Conservation (phyloP, 2,797 vertebrate genomes). For the Mallotus villosus region DNA sequence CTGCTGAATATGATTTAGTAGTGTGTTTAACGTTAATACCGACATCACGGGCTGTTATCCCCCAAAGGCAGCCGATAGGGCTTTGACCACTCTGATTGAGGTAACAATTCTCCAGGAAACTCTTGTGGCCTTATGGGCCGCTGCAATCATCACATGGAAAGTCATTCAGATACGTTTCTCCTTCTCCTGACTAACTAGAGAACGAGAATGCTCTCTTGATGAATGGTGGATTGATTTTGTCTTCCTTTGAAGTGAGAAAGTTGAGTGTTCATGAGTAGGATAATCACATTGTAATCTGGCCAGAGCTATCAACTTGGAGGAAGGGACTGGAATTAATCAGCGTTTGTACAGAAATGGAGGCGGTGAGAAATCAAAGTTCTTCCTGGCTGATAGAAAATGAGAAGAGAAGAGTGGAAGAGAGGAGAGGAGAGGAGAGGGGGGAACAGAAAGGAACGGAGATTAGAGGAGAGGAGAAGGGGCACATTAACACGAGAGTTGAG, state of each 20-base stretch:
- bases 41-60: neutral
- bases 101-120: neutral
- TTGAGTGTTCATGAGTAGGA: neutral
- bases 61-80: neutral
- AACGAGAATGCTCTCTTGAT: neutral
- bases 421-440: neutral
- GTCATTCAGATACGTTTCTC: neutral
- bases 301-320: neutral
- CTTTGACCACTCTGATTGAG: conserved; percentile 1
- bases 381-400: conserved; percentile 7
- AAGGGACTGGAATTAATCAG: conserved; percentile 12
- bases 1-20: conserved; percentile 17
- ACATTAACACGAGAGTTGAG: conserved; percentile 26
- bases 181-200: neutral
- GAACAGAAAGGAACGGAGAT: neutral
- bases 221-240: neutral
- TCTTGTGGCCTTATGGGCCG: neutral
- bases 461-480: neutral
- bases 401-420: conserved; percentile 8
- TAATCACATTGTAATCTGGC: conserved; percentile 9
- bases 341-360: neutral
- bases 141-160: neutral
- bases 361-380: conserved; percentile 11
- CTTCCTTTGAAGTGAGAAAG: neutral
- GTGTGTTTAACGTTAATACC: conserved; percentile 5